Evolutionary conservation across 2,113 vertebrate species (phyloP).

Genomic region (Platysteira castanea): DNA sequence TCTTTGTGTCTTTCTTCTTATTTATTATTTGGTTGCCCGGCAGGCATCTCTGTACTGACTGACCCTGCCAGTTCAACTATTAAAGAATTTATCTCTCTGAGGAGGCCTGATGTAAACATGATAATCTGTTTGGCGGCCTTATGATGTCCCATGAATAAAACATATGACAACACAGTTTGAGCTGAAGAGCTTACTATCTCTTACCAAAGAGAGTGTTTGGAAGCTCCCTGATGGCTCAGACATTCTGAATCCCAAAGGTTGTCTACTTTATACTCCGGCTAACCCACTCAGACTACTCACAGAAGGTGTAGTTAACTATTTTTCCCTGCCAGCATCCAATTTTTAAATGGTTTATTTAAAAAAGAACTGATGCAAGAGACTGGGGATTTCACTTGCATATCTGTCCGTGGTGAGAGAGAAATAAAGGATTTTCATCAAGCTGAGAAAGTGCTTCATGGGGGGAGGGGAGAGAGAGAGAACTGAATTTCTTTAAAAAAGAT

Average conservation of each 20-base stretch:
- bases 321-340: conserved; percentile 67
- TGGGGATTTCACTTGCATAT: not conserved
- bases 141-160: conserved; percentile 85
- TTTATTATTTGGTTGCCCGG: conserved; percentile 65
- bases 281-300: conserved; percentile 30
- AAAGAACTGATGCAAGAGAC: conserved; percentile 47
- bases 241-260: conserved; percentile 72
- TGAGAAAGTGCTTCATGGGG: not conserved
- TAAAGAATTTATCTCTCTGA: conserved; percentile 87
- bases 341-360: conserved; percentile 69
- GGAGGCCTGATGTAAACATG: conserved; percentile 85
- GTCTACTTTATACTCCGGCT: conserved; percentile 43
- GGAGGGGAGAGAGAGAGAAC: not conserved
- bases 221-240: conserved; percentile 59
- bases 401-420: not conserved
- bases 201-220: conserved; percentile 75
- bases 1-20: conserved; percentile 32
- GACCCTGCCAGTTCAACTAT: conserved; percentile 80
- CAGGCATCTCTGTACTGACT: conserved; percentile 68
- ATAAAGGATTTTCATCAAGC: not conserved
- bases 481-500: not conserved
- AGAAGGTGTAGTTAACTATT: conserved; percentile 67
- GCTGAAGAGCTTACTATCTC: conserved; percentile 79
- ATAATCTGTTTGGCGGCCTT: conserved; percentile 86
- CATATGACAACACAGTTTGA: conserved; percentile 79